Percentiles rank a stretch among this genome's conserved stretches.
These are phyloP conservation scores for Haplochromis vanheusdeni DNA, from an alignment of 2,113 vertebrate species.

Conservation along the genomic window DNA sequence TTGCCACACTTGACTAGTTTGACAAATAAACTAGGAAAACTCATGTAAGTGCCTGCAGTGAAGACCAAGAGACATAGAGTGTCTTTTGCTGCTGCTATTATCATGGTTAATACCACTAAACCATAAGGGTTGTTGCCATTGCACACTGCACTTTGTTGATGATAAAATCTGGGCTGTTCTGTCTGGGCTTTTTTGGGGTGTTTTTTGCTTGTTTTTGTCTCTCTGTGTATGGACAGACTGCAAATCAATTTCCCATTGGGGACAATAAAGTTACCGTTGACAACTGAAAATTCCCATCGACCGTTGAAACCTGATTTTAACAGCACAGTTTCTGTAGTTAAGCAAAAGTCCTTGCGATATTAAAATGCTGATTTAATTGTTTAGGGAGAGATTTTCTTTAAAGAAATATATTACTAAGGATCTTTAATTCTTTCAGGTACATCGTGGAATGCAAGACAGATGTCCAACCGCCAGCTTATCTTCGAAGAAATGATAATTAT, in stretches of 20 bases:
- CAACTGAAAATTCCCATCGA: background rate
- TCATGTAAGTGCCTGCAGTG: rapidly evolving
- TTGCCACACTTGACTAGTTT: background rate
- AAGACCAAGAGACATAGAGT: background rate
- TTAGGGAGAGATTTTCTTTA: background rate
- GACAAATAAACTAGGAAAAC: background rate
- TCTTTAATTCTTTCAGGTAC: constrained; percentile 64
- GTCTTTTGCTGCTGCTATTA: rapidly evolving
- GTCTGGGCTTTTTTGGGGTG: background rate
- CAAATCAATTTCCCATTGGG: background rate
- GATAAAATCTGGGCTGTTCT: rapidly evolving
- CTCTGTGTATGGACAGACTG: background rate
- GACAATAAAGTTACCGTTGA: background rate
- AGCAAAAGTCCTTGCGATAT: background rate
- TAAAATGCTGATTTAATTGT: rapidly evolving
- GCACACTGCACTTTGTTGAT: background rate
- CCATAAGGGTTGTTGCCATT: background rate
- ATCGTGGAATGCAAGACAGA: constrained; percentile 80
- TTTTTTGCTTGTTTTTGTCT: background rate
- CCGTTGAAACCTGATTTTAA: rapidly evolving
- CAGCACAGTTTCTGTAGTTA: background rate
- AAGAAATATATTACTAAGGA: background rate
- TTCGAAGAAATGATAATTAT: constrained; percentile 62
- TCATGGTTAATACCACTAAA: background rate
- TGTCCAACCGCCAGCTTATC: constrained; percentile 76